Evolutionary conservation across 2,888 invertebrate genomes (phyloP).

Genomic region (Dolomedes plantarius): DNA sequence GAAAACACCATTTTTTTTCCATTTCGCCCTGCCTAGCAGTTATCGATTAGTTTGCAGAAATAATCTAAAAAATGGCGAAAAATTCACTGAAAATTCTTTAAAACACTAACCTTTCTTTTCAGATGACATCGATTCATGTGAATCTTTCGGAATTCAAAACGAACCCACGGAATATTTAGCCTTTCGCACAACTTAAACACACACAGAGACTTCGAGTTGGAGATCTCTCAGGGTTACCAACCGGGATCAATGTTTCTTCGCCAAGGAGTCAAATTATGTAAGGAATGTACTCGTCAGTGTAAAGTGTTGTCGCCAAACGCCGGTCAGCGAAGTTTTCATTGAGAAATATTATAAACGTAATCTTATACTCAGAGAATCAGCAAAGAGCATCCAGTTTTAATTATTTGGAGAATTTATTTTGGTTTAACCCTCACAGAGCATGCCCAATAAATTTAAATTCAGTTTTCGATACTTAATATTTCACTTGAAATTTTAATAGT

Average conservation of each 20-base stretch:
- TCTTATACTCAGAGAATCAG: too few species aligned
- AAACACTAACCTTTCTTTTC: conserved; percentile 69
- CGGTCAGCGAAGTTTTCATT: conserved; percentile 1
- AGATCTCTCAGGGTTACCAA: conserved; percentile 48
- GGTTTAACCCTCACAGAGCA: too few species aligned
- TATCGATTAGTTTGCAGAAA: conserved; percentile 39
- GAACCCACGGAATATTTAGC: conserved; percentile 40
- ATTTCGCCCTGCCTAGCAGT: conserved; percentile 36
- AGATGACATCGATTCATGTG: conserved; percentile 70
- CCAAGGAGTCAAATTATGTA: conserved; percentile 51
- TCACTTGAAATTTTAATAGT: too few species aligned
- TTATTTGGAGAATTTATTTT: too few species aligned
- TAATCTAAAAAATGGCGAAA: background rate
- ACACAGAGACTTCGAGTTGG: conserved; percentile 43
- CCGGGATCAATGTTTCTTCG: conserved; percentile 39
- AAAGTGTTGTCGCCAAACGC: conserved; percentile 8
- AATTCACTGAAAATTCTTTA: background rate
- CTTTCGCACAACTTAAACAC: conserved; percentile 45
- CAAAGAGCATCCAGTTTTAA: too few species aligned
- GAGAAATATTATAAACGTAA: too few species aligned
- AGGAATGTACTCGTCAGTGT: conserved; percentile 26
- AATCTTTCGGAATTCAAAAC: conserved; percentile 45
- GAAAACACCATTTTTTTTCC: conserved; percentile 44
- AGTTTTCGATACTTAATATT: too few species aligned
- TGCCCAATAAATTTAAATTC: too few species aligned